A percentile compares a stretch with the other conserved stretches of the same genome.
Conservation (phyloP, 2,888 invertebrate genomes). For the Clostera curtula region DNA sequence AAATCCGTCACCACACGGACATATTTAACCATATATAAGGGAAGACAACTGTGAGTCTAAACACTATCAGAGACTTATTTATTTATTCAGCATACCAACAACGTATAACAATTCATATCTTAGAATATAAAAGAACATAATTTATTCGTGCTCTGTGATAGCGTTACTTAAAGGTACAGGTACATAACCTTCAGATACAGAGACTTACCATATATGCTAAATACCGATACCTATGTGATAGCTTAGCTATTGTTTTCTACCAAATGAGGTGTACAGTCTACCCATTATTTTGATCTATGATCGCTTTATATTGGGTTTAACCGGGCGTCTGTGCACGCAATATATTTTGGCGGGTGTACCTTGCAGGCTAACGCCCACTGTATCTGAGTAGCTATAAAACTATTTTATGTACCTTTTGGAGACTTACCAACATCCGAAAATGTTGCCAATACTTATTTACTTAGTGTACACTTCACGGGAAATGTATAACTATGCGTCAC, state of each 20-base stretch:
- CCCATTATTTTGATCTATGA: slow-evolving; percentile 20
- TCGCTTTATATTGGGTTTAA: slow-evolving; percentile 39
- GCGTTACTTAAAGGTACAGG: too few relatives aligned
- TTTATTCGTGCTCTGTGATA: too few relatives aligned
- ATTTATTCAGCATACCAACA: too few relatives aligned
- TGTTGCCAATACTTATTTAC: slow-evolving; percentile 19
- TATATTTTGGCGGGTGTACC: slow-evolving; percentile 46
- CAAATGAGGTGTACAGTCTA: slow-evolving; percentile 1
- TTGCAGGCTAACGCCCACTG: slow-evolving; percentile 35
- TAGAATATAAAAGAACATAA: too few relatives aligned
- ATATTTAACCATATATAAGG: too few relatives aligned
- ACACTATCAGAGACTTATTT: too few relatives aligned
- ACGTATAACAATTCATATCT: too few relatives aligned
- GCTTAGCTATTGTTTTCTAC: slow-evolving; percentile 4
- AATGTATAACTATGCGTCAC: too few relatives aligned
- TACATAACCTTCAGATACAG: too few relatives aligned
- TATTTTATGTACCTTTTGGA: slow-evolving; percentile 30
- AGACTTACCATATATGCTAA: too few relatives aligned
- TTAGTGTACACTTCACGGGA: neutral
- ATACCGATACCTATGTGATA: slow-evolving; percentile 3
- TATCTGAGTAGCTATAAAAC: slow-evolving; percentile 35
- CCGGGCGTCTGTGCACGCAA: slow-evolving; percentile 40
- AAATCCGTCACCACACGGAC: too few relatives aligned
- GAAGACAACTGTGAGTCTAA: too few relatives aligned
- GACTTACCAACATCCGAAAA: slow-evolving; percentile 18